Percentiles rank a stretch among this genome's conserved stretches.
These are phyloP conservation scores for Cantharis flavilabris DNA, from an alignment of 2,888 invertebrate genomes.

Conservation along the genomic window DNA sequence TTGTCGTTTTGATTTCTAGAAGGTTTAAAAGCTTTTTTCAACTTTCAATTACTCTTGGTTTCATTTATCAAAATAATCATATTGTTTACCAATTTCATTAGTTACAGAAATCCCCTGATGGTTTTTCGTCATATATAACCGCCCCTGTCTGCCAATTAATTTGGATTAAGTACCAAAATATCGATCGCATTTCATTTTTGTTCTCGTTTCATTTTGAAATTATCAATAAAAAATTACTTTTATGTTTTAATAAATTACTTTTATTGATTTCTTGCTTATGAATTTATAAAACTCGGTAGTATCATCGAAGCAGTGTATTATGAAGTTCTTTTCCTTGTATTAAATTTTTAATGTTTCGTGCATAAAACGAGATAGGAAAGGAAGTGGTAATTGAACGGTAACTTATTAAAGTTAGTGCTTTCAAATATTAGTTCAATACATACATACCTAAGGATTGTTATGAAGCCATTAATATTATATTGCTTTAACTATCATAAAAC, in stretches of 20 bases:
- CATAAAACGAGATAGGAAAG: background rate
- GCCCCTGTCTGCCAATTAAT: background rate
- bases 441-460: background rate
- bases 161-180: background rate
- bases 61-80: background rate
- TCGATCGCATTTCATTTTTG: background rate
- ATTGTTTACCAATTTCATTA: background rate
- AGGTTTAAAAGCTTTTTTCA: background rate
- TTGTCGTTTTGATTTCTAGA: too few relatives aligned
- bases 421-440: background rate
- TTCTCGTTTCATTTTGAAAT: background rate
- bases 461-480: background rate
- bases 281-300: background rate
- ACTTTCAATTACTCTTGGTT: background rate
- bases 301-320: background rate
- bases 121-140: background rate
- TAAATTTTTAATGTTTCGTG: background rate
- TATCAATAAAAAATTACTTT: background rate
- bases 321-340: background rate
- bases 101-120: background rate
- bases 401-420: background rate
- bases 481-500: background rate
- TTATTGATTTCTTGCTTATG: background rate
- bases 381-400: background rate
- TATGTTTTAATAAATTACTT: background rate